Conservation (phyloP, 2,888 invertebrate genomes). For the Spodoptera picta region DNA sequence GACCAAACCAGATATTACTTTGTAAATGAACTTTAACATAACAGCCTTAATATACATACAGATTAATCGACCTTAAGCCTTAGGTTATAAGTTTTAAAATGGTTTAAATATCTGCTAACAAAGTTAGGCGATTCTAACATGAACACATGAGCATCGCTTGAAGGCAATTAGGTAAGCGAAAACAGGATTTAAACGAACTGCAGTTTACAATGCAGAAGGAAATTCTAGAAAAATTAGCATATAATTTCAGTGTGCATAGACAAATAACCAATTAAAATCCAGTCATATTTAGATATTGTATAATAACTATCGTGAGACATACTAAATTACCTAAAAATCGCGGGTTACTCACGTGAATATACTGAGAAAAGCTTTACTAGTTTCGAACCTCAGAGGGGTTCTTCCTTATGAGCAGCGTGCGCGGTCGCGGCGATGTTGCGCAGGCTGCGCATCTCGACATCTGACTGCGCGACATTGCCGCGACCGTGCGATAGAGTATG, state of each 20-base stretch:
- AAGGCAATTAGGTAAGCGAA: slow-evolving; percentile 37
- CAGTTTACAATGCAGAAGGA: neutral
- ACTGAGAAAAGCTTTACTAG: too few species aligned
- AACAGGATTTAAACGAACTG: slow-evolving; percentile 25
- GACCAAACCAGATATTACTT: slow-evolving; percentile 29
- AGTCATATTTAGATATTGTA: too few species aligned
- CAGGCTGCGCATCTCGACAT: too few species aligned
- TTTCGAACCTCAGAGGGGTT: too few species aligned
- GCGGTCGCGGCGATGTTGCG: too few species aligned
- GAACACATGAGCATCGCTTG: slow-evolving; percentile 40
- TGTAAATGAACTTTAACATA: slow-evolving; percentile 17
- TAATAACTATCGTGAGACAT: too few species aligned
- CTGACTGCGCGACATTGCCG: too few species aligned
- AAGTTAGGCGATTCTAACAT: slow-evolving; percentile 38
- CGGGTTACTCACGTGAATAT: too few species aligned
- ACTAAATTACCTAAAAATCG: too few species aligned
- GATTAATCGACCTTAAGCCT: slow-evolving; percentile 11
- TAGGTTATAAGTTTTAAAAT: slow-evolving; percentile 15
- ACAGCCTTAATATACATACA: neutral
- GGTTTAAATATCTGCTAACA: slow-evolving; percentile 16
- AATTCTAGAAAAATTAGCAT: neutral
- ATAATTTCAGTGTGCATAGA: neutral
- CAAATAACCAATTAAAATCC: too few species aligned
- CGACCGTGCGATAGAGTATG: too few species aligned
- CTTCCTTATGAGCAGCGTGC: too few species aligned